phyloP scores from a whole-genome alignment of 2,113 vertebrate species.

The Datnioides undecimradiatus region DNA sequence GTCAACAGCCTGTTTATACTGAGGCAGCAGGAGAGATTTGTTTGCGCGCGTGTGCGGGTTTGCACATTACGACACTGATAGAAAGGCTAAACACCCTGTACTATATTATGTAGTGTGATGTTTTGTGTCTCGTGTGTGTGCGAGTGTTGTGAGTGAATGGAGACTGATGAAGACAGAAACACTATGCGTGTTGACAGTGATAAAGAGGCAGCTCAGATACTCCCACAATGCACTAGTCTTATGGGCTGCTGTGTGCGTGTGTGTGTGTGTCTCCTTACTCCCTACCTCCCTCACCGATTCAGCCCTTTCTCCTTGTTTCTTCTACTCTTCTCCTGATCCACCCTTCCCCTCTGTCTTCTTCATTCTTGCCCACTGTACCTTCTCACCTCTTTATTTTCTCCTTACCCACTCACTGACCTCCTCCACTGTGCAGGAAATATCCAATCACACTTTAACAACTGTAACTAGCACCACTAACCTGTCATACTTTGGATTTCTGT shows the following conservation, averaged over 20 bases:
- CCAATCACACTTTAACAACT: not conserved
- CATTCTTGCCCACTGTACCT: not conserved
- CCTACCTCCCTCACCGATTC: not conserved
- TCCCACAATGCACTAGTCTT: not conserved
- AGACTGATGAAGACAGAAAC: slow-evolving; percentile 22
- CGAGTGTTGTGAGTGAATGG: slow-evolving; percentile 9
- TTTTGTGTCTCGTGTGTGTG: slow-evolving; percentile 5
- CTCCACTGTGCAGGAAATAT: not conserved
- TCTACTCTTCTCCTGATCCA: not conserved
- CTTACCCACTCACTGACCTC: not conserved
- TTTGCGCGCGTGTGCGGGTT: slow-evolving; percentile 2
- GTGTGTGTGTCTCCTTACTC: not conserved
- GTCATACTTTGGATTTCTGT: not conserved
- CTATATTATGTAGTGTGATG: slow-evolving; percentile 11
- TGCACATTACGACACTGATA: slow-evolving; percentile 33
- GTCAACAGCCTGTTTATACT: slow-evolving; percentile 37
- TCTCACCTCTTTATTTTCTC: not conserved
- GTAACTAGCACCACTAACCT: not conserved
- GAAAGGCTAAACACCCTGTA: slow-evolving; percentile 38
- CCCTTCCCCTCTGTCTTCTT: not conserved
- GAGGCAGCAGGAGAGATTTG: not conserved
- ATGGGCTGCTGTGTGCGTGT: not conserved
- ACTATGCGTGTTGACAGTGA: slow-evolving; percentile 14
- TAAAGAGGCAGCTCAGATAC: slow-evolving; percentile 9
- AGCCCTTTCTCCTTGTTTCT: not conserved